Evolutionary conservation across 2,797 vertebrate genomes (phyloP).

Genomic region (Schizopygopsis malacanthus): DNA sequence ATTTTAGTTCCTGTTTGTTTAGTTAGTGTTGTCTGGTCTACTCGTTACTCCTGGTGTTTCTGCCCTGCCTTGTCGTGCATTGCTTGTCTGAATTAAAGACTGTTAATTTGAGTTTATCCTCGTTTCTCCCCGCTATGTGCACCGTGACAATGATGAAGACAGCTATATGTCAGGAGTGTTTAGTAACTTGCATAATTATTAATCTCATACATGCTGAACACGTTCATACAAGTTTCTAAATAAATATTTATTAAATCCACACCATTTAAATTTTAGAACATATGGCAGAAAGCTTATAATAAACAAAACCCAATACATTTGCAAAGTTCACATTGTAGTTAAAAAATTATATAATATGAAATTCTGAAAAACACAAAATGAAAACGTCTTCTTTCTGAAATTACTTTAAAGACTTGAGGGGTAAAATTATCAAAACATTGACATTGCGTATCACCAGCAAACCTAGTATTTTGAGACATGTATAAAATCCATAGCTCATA

Average conservation of each 20-base stretch:
- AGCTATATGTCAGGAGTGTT: not conserved
- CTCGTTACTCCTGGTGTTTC: too few relatives aligned
- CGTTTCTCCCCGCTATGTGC: too few relatives aligned
- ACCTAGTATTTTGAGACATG: not conserved
- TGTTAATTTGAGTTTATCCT: too few relatives aligned
- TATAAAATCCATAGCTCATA: not conserved
- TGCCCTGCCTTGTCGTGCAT: too few relatives aligned
- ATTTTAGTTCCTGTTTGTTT: too few relatives aligned
- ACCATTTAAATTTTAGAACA: not conserved
- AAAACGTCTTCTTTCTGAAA: not conserved
- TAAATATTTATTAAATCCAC: not conserved
- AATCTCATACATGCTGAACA: not conserved
- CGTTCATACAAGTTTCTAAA: not conserved
- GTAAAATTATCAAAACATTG: not conserved
- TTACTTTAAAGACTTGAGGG: not conserved
- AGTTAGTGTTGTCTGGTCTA: too few relatives aligned
- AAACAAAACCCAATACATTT: not conserved
- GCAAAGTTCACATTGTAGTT: not conserved
- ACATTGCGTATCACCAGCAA: not conserved
- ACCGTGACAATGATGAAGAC: not conserved
- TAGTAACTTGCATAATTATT: too few relatives aligned
- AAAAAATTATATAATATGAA: not conserved
- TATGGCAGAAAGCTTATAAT: not conserved
- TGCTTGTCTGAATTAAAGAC: too few relatives aligned
- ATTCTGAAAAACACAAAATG: not conserved